phyloP scores from a whole-genome alignment of 2,113 vertebrate genomes.

The Orientallactaga bullata region DNA sequence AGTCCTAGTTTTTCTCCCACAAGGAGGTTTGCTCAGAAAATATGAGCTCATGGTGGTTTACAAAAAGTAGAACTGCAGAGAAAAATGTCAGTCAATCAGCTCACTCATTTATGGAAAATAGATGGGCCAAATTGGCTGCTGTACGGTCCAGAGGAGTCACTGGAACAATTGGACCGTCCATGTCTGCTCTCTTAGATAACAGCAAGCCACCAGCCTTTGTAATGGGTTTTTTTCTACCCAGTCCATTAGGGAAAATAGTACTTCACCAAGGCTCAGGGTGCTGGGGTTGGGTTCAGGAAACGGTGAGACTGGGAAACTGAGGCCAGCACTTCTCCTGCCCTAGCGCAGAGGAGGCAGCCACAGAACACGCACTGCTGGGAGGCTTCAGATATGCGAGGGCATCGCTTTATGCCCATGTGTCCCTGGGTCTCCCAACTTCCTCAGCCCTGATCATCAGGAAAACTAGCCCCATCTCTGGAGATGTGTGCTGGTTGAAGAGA shows the following conservation, averaged over 20 bases:
- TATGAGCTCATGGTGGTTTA: background rate
- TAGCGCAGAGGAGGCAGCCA: background rate
- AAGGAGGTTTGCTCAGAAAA: conserved; percentile 52
- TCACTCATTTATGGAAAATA: background rate
- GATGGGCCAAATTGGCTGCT: background rate
- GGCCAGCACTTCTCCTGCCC: background rate
- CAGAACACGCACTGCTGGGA: background rate
- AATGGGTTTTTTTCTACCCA: background rate
- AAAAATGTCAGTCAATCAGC: background rate
- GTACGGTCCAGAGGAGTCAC: background rate
- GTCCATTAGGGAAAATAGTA: background rate
- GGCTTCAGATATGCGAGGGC: background rate
- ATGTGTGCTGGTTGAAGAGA: background rate
- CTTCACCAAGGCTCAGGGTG: background rate
- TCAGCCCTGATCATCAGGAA: background rate
- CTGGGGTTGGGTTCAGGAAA: background rate
- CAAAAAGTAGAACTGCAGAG: conserved; percentile 9
- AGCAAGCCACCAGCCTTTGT: background rate
- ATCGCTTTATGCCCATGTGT: background rate
- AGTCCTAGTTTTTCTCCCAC: conserved; percentile 27
- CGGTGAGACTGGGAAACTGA: background rate
- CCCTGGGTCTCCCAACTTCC: background rate
- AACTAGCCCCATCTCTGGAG: background rate
- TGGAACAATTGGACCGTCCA: background rate
- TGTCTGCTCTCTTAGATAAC: background rate